Evolutionary conservation across 2,797 vertebrate genomes (phyloP).

Genomic region (Thamnophis elegans): DNA sequence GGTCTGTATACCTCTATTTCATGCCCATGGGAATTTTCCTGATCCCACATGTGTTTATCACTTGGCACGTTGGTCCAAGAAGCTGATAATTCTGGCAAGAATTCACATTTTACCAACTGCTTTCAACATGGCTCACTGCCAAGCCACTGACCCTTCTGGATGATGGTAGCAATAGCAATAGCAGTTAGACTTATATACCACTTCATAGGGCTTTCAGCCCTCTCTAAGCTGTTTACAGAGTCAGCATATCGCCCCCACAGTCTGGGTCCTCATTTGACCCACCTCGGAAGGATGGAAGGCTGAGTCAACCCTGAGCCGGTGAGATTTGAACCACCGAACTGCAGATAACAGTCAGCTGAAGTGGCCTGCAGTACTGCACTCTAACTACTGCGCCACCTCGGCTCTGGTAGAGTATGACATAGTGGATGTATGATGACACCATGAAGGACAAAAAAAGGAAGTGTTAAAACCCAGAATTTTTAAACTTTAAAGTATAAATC

Average conservation of each 20-base stretch:
- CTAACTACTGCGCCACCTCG: too few relatives aligned
- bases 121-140: neutral
- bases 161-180: too few relatives aligned
- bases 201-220: too few relatives aligned
- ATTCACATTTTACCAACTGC: neutral
- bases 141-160: neutral
- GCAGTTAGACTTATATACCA: too few relatives aligned
- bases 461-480: neutral
- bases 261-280: too few relatives aligned
- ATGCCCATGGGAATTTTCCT: neutral
- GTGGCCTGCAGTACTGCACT: too few relatives aligned
- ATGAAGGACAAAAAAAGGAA: constrained; percentile 1
- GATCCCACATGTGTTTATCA: neutral
- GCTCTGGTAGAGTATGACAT: neutral
- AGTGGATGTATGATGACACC: neutral
- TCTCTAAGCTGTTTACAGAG: too few relatives aligned
- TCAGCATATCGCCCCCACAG: too few relatives aligned
- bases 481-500: constrained; percentile 15
- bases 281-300: too few relatives aligned
- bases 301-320: too few relatives aligned
- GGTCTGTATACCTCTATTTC: neutral
- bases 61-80: neutral
- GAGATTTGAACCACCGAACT: too few relatives aligned
- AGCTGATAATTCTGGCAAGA: neutral
- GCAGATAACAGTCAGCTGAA: too few relatives aligned